Evolutionary conservation across 2,888 invertebrate species (phyloP), one percentile per base, ranked within the genome.

Genomic region (Cecidostiba fungosa): DNA sequence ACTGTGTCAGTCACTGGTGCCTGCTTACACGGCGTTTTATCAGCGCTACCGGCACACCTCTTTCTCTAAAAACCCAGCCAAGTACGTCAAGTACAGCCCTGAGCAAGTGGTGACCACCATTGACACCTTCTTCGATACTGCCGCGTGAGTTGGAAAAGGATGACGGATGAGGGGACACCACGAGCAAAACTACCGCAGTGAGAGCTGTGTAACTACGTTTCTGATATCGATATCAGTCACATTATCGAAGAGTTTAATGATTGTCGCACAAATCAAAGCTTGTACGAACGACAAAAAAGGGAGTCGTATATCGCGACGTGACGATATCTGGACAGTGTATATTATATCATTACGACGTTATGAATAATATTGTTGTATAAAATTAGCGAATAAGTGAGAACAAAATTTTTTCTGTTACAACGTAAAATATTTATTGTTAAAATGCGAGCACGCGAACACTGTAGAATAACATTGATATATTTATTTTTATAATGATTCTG

Each of bases 11-110:
- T 96, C 97, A 86, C 95, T 99, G 87, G 94, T 98, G 89, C 98
- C 98, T 3, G 96, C 96, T 89, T 99, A 99, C 94, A 95, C 96
- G 90, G 95, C 96, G 79, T 97, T 98, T 93, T 96, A 96, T 94
- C 96, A 96, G 89, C 96, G 96, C 91, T 97, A 96, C 94, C 95
- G 96, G 1, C 93, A 94, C 69, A 94, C 97, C 73, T 96, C 97
- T 84, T 99, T 99, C 93, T 97, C 98, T 32, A 99, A 98, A 94
- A 98, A 98, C 94, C 96, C 96, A 0, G 97, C 97, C 87, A 99
- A 99, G 93, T 99, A 99, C 93, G 96, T 98, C 85, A 98, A 97
- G 94, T 98, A 98, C 92, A 96, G 96, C 47, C 98, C 98, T 0
- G 96, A 97, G 90, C 97, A 98, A 93, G 97, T 99, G 10, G 96